phyloP scores from a whole-genome alignment of 1,140 invertebrate genomes.

The Panagrolaimus sp. region DNA sequence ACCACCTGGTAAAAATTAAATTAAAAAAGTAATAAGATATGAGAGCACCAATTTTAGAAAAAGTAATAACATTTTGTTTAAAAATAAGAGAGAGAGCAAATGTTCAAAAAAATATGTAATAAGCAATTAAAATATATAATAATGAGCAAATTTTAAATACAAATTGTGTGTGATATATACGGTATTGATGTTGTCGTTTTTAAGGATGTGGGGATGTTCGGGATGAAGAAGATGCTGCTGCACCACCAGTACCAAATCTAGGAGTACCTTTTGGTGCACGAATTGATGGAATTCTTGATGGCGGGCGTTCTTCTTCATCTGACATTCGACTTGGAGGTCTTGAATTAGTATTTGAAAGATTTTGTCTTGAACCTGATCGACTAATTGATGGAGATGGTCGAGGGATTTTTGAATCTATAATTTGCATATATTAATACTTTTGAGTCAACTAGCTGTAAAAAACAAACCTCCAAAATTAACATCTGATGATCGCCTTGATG shows the following conservation, averaged over 20 bases:
- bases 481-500: conserved; percentile 26
- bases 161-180: background rate
- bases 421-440: background rate
- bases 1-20: background rate
- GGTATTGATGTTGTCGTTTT: background rate
- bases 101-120: background rate
- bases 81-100: background rate
- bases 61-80: background rate
- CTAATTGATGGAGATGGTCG: conserved; percentile 13
- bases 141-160: conserved; percentile 1
- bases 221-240: background rate
- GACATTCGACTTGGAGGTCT: conserved; percentile 6
- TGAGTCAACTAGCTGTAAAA: no score
- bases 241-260: background rate
- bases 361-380: background rate
- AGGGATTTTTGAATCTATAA: conserved; percentile 16
- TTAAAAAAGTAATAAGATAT: background rate
- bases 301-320: conserved; percentile 1
- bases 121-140: background rate
- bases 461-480: conserved; percentile 18
- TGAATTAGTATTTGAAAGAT: background rate
- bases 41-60: background rate
- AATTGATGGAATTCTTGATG: background rate
- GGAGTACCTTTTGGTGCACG: background rate
- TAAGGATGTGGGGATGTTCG: background rate